A percentile compares a stretch with the other conserved stretches of the same genome.
These are phyloP conservation scores for Lottia gigantea DNA, from an alignment of 2,888 invertebrate species.

Conservation along the genomic window DNA sequence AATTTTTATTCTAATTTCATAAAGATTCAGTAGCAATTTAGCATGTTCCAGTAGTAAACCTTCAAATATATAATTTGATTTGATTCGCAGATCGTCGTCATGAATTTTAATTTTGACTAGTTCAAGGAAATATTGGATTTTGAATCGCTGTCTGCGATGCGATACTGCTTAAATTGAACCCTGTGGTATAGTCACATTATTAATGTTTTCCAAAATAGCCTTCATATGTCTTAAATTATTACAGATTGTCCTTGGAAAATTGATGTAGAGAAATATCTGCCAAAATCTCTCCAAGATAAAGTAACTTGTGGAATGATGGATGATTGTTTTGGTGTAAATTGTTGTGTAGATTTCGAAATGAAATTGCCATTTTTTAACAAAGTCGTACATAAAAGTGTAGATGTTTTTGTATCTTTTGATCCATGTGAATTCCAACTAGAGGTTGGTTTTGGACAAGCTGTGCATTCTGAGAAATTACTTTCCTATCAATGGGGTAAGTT, in stretches of 20 bases:
- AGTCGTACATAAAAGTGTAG: slow-evolving; percentile 21
- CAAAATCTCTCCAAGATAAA: slow-evolving; percentile 25
- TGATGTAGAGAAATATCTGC: slow-evolving; percentile 22
- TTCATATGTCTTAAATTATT: not conserved
- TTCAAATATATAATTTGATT: no score
- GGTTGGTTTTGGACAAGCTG: slow-evolving; percentile 24
- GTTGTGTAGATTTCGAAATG: slow-evolving; percentile 34
- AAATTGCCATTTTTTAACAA: slow-evolving; percentile 30
- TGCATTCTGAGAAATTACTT: slow-evolving; percentile 18
- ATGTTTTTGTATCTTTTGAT: slow-evolving; percentile 26
- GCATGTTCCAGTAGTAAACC: no score
- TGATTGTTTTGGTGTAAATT: slow-evolving; percentile 39
- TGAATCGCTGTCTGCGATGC: no score
- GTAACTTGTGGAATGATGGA: slow-evolving; percentile 32
- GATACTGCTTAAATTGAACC: no score
- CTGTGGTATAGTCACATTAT: no score
- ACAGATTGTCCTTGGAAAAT: slow-evolving; percentile 22
- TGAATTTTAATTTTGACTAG: no score
- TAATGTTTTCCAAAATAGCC: no score
- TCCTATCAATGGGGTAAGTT: slow-evolving; percentile 29
- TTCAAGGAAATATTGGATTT: no score
- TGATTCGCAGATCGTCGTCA: no score
- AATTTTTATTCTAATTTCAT: no score
- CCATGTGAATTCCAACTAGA: slow-evolving; percentile 27
- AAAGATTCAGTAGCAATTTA: no score